A percentile compares a stretch with the other conserved stretches of the same genome.
These are phyloP conservation scores for Erebia ligea DNA, from an alignment of 2,888 invertebrate species.

Conservation along the genomic window DNA sequence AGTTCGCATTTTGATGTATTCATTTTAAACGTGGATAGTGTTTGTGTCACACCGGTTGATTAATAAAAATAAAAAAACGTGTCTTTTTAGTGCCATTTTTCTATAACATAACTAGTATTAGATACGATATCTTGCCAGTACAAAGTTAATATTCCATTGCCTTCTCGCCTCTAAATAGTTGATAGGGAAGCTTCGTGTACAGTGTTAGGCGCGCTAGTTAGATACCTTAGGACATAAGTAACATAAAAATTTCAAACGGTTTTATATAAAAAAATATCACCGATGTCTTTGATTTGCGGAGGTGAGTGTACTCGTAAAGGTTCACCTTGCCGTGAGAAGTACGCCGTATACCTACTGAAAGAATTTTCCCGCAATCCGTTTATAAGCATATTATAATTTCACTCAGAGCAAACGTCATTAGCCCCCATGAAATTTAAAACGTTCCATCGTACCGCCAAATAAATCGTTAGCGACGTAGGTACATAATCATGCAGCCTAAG, in stretches of 20 bases:
- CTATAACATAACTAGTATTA: slow-evolving; percentile 57
- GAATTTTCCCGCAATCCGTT: slow-evolving; percentile 31
- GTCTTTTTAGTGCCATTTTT: slow-evolving; percentile 82
- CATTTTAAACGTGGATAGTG: slow-evolving; percentile 58
- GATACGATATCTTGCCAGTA: slow-evolving; percentile 74
- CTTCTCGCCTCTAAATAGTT: slow-evolving; percentile 71
- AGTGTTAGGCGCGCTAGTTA: slow-evolving; percentile 72
- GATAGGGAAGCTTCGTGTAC: slow-evolving; percentile 66
- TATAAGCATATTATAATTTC: slow-evolving; percentile 5
- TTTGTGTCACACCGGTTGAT: slow-evolving; percentile 55
- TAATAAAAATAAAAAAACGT: slow-evolving; percentile 56
- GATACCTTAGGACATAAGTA: slow-evolving; percentile 44
- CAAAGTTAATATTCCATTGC: slow-evolving; percentile 77
- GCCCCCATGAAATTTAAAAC: slow-evolving; percentile 19
- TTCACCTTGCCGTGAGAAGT: slow-evolving; percentile 46
- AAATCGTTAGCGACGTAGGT: slow-evolving; percentile 19
- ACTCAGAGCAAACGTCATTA: slow-evolving; percentile 19
- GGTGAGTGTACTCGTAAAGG: slow-evolving; percentile 61
- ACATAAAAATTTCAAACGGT: slow-evolving; percentile 48
- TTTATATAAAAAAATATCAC: slow-evolving; percentile 52
- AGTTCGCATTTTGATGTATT: slow-evolving; percentile 74
- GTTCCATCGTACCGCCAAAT: slow-evolving; percentile 9
- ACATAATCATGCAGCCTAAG: slow-evolving; percentile 24
- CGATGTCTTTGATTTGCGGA: slow-evolving; percentile 78
- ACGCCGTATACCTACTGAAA: slow-evolving; percentile 17